Percentiles rank a stretch among this genome's conserved stretches.
phyloP scores from a whole-genome alignment of 2,888 invertebrate species.

The Tachina fera region DNA sequence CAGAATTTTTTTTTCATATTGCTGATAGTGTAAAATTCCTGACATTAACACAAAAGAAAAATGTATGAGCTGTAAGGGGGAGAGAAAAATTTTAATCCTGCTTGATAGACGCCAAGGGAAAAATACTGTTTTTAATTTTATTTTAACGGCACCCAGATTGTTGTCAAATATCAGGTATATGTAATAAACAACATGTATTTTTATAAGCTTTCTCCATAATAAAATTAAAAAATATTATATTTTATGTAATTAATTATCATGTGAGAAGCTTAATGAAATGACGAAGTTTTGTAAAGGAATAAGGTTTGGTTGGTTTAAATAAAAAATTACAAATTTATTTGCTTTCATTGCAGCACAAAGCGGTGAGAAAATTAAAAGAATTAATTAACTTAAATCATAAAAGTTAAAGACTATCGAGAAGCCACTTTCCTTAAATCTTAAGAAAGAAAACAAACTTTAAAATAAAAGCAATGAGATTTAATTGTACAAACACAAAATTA shows the following conservation, averaged over 20 bases:
- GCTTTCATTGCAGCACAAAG: background rate
- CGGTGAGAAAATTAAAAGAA: no score
- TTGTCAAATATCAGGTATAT: slow-evolving; percentile 41
- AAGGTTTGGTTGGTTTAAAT: background rate
- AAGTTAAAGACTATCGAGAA: no score
- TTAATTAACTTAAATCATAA: no score
- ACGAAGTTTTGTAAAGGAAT: background rate
- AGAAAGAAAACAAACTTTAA: no score
- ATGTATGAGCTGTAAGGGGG: background rate
- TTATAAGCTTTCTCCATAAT: slow-evolving; percentile 12
- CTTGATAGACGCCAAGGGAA: background rate
- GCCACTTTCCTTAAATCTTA: no score
- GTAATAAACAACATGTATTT: slow-evolving; percentile 21
- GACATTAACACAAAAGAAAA: slow-evolving; percentile 8
- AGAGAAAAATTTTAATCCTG: slow-evolving; percentile 27
- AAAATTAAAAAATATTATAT: slow-evolving; percentile 3
- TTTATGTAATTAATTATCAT: slow-evolving; percentile 13
- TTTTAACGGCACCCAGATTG: slow-evolving; percentile 48
- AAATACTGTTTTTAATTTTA: slow-evolving; percentile 8
- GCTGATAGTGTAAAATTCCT: slow-evolving; percentile 43
- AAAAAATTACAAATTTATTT: background rate
- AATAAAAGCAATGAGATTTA: no score
- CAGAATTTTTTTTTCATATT: background rate
- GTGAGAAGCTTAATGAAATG: background rate
- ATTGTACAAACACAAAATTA: no score